Percentiles rank a stretch among this genome's conserved stretches.
Conservation (phyloP, 1,140 invertebrate species). For the Ganaspis sp. region DNA sequence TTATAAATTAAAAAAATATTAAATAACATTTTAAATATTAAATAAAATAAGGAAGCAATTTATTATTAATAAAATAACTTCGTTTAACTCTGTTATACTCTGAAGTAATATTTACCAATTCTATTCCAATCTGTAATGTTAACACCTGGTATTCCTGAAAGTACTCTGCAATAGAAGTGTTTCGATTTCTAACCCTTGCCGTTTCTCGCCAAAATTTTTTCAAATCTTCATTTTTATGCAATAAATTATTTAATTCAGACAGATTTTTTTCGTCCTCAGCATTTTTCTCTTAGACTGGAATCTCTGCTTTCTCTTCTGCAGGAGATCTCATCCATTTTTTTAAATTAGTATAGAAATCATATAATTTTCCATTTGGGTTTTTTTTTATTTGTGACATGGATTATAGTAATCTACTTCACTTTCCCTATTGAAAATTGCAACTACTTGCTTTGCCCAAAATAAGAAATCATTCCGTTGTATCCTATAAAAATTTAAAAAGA, state of each 20-base stretch:
- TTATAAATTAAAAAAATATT: not conserved
- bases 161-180: not conserved
- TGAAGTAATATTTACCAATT: not conserved
- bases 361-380: not conserved
- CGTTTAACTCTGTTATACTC: no score
- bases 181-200: not conserved
- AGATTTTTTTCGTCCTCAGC: not conserved
- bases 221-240: not conserved
- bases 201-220: not conserved
- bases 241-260: not conserved
- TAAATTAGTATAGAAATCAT: not conserved
- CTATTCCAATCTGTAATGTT: not conserved
- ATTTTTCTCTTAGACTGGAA: not conserved
- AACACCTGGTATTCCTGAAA: not conserved
- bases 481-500: not conserved
- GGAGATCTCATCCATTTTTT: not conserved
- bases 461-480: not conserved
- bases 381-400: not conserved
- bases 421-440: not conserved
- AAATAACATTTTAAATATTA: no score
- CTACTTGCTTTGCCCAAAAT: not conserved
- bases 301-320: not conserved
- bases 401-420: not conserved
- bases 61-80: no score
- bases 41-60: no score